Base-by-base conservation (phyloP, 2,113 vertebrate genomes). In the Monarcha castaneiventris region DNA sequence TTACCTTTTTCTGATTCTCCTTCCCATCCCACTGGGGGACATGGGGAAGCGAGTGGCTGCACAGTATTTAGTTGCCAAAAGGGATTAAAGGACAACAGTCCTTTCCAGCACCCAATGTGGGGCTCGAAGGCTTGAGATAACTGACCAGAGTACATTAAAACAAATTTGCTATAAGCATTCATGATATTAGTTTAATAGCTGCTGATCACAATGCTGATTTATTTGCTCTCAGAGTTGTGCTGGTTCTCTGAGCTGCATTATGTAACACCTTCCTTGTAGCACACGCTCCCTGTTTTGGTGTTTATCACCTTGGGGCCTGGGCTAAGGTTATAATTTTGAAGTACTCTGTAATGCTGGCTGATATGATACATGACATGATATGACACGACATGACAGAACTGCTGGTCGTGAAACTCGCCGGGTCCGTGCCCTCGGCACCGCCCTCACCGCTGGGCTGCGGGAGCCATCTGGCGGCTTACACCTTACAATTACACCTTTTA, bases 341-440 rank as follows among this genome's bases (percentile, higher is more conserved):
- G 39, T 3, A 3, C 30, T 23, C 7, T 33, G 72, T 13, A 33
- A 49, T 1, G 32, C 32, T 6, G 72, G 11, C 35, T 23, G 32
- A 22, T 35, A 16, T 0, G 73, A 46, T 2, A 21, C 3, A 9
- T 7, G 25, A 33, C 5, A 33, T 1, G 74, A 35, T 11, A 26
- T 0, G n/a, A 23, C 22, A 20, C 0, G 26, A 21, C 5, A 43
- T 2, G 41, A 43, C 41, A 43, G 41, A 21, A 8, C 37, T 2
- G 59, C 59, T 0, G 55, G 39, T 26, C 3, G 13, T 0, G 39
- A 6, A 16, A n/a, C 23, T 3, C 11, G 25, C 41, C 25, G 0
- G 49, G 1, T 3, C 41, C 20, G 9, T 0, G 41, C 43, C 0
- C 20, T 7, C 20, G 8, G 51, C 62, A 15, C 1, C 6, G 2